These are phyloP conservation scores for Daphoenositta chrysoptera DNA, from an alignment of 2,113 vertebrate genomes.

Conservation along the genomic window DNA sequence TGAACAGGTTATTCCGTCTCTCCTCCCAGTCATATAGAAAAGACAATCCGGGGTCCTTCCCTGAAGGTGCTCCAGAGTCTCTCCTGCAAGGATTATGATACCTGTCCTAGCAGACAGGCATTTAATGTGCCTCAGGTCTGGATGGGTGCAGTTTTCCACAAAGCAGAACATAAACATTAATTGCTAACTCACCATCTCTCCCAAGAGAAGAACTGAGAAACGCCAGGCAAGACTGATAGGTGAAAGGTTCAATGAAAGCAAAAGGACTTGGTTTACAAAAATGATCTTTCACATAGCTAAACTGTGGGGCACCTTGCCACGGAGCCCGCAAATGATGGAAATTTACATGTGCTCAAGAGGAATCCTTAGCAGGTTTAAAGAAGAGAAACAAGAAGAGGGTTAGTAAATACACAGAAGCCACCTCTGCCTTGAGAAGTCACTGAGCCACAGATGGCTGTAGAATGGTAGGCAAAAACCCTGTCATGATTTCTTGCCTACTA, in stretches of 20 bases:
- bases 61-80: background rate
- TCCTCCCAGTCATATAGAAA: background rate
- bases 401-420: background rate
- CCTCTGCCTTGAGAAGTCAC: background rate
- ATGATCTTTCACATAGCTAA: background rate
- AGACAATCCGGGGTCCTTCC: background rate
- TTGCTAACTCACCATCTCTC: background rate
- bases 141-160: background rate
- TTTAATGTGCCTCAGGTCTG: background rate
- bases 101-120: background rate
- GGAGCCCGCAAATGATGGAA: background rate
- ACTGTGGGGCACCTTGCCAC: background rate
- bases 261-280: background rate
- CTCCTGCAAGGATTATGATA: background rate
- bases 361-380: background rate
- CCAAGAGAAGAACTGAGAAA: background rate
- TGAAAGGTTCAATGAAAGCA: background rate
- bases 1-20: background rate
- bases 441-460: background rate
- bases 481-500: background rate
- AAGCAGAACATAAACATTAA: background rate
- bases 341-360: background rate
- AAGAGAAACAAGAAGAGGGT: background rate
- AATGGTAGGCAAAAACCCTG: background rate
- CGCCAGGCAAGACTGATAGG: background rate